Evolutionary conservation across 1,140 invertebrate genomes (phyloP).

Genomic region (Pemphigus obesinymphae): DNA sequence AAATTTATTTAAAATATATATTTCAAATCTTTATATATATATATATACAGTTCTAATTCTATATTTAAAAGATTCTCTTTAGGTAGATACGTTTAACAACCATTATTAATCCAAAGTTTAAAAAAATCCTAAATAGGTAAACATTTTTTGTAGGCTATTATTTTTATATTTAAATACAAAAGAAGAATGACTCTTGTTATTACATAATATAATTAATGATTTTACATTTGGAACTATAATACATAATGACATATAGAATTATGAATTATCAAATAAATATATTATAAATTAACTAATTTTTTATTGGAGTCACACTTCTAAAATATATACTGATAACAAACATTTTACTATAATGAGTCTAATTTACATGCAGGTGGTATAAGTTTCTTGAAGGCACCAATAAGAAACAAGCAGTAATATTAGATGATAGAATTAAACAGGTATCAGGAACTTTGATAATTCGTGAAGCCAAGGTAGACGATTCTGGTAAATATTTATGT

Average conservation of each 20-base stretch:
- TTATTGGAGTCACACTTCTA: constrained; percentile 25
- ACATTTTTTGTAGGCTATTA: background rate
- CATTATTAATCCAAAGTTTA: too few relatives aligned
- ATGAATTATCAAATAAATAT: background rate
- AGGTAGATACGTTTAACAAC: too few relatives aligned
- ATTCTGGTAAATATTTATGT: constrained; percentile 90
- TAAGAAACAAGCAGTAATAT: constrained; percentile 73
- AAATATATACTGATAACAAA: background rate
- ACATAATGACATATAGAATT: background rate
- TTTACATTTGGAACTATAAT: background rate
- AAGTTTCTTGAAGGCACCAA: constrained; percentile 83
- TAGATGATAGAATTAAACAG: constrained; percentile 84
- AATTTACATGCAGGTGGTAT: constrained; percentile 71
- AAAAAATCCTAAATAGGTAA: background rate
- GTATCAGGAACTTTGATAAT: constrained; percentile 92
- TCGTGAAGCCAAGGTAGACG: constrained; percentile 80
- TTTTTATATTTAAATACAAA: constrained; percentile 46
- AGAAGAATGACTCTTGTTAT: constrained; percentile 20
- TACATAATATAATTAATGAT: background rate
- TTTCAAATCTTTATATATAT: too few relatives aligned
- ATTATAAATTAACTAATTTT: background rate
- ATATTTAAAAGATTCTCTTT: too few relatives aligned
- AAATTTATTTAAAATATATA: too few relatives aligned
- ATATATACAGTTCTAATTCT: too few relatives aligned
- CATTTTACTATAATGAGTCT: background rate